Conservation (phyloP, 2,113 vertebrate genomes). For the Notothenia coriiceps region DNA sequence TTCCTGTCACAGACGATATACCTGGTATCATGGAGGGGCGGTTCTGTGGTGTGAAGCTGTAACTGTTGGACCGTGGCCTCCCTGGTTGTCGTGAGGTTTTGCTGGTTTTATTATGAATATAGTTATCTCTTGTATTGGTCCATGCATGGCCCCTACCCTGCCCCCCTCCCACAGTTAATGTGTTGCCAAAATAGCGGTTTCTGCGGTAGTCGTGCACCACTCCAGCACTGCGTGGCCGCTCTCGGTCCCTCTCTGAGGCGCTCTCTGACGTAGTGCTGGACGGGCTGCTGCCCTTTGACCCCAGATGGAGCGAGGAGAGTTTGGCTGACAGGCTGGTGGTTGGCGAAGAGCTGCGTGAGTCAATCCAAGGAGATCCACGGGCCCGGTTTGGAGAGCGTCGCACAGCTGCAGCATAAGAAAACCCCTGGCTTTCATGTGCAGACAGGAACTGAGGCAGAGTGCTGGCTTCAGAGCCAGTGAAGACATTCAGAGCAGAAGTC, state of each 20-base stretch:
- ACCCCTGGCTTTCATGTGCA: constrained; percentile 86
- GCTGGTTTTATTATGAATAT: constrained; percentile 61
- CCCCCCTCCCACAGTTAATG: constrained; percentile 54
- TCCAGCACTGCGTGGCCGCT: constrained; percentile 79
- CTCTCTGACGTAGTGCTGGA: constrained; percentile 92
- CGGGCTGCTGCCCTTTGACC: constrained; percentile 93
- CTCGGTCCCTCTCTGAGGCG: constrained; percentile 87
- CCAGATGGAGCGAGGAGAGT: constrained; percentile 89
- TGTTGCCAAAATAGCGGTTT: constrained; percentile 76
- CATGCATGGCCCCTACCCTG: constrained; percentile 52
- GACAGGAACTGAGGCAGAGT: constrained; percentile 88
- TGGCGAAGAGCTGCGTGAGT: constrained; percentile 91
- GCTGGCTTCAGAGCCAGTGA: constrained; percentile 85
- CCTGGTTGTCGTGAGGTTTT: constrained; percentile 75
- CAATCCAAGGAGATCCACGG: constrained; percentile 80
- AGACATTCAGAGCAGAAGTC: constrained; percentile 40
- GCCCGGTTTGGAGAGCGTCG: constrained; percentile 84
- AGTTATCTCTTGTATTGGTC: constrained; percentile 53
- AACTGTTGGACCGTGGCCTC: constrained; percentile 77
- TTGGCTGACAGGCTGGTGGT: constrained; percentile 85
- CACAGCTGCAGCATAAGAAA: constrained; percentile 91
- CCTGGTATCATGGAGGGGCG: constrained; percentile 87
- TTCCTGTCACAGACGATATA: constrained; percentile 82
- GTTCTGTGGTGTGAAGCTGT: constrained; percentile 40
- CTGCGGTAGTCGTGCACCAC: constrained; percentile 62